Base-by-base conservation (phyloP, 2,113 vertebrate genomes). In the Petrocephalus microphthalmus region DNA sequence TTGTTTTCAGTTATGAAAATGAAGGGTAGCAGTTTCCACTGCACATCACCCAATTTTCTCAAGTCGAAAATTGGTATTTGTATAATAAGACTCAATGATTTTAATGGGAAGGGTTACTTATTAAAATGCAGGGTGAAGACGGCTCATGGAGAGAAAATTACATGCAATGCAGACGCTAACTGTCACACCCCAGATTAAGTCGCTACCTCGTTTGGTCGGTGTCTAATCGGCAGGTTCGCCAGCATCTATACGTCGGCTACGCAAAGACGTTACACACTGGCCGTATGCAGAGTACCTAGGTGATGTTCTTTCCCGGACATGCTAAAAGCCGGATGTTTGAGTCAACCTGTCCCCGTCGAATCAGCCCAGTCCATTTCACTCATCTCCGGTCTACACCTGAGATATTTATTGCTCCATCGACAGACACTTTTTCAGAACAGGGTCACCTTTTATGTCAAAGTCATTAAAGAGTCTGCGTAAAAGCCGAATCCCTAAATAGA, bases 41-140 rank as follows among this genome's bases (percentile, higher is more conserved):
- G 42, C n/a, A 7, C 45, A 87, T 91, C 81, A 90, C 22, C 86
- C 67, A 3, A 60, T 87, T 89, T 89, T 51, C 89, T 90, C 47
- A 88, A 91, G 88, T 89, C 87, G 87, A 91, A 91, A 86, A 91
- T 93, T 86, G 84, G 25, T 89, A 53, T 71, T 87, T 89, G 37
- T 53, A 84, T 87, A 89, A 60, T 84, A 90, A 85, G 60, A 84
- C 53, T 87, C 13, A 53, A 47, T 90, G 88, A 90, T 88, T 93
- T 91, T 53, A 93, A 92, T 91, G 88, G n/a, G 7, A 51, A 51
- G 88, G 82, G 57, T 89, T 11, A 86, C 87, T 90, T 89, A 87
- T 92, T 93, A 91, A 92, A 60, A 88, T 33, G 47, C 88, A 88
- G 85, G 67, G 90, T 71, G 51, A 91, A 85, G 88, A 53, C 87